A percentile compares a stretch with the other conserved stretches of the same genome.
phyloP scores from a whole-genome alignment of 2,113 vertebrate species.

The Paradoxurus hermaphroditus region DNA sequence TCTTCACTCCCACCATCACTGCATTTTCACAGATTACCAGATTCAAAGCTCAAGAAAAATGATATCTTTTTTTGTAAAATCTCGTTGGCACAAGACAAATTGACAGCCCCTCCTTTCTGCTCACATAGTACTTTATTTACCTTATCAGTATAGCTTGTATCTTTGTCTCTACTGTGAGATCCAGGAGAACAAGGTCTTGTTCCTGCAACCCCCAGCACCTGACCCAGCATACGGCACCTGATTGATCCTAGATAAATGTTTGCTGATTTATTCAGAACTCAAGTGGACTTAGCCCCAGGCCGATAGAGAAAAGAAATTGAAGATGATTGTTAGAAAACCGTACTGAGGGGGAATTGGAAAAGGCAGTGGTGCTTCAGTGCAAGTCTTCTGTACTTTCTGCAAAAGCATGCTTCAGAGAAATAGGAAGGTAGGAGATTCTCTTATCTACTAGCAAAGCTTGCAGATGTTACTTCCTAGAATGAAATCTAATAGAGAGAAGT shows the following conservation, averaged over 20 bases:
- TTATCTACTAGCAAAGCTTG: neutral
- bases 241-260: neutral
- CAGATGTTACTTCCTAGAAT: neutral
- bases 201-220: neutral
- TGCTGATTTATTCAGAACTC: neutral
- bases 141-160: neutral
- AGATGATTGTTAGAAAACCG: neutral
- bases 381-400: neutral
- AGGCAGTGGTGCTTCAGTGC: neutral
- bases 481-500: neutral
- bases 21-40: neutral
- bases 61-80: neutral
- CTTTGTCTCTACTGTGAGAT: neutral
- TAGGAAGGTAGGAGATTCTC: neutral
- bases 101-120: neutral
- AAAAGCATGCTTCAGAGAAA: neutral
- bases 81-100: neutral
- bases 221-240: neutral
- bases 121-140: neutral
- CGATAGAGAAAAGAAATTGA: neutral
- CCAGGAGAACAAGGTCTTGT: neutral
- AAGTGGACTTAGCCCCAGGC: neutral
- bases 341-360: neutral
- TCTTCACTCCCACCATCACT: neutral
- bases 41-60: neutral